Conservation (phyloP, 2,113 vertebrate species). For the Oryzias curvinotus region DNA sequence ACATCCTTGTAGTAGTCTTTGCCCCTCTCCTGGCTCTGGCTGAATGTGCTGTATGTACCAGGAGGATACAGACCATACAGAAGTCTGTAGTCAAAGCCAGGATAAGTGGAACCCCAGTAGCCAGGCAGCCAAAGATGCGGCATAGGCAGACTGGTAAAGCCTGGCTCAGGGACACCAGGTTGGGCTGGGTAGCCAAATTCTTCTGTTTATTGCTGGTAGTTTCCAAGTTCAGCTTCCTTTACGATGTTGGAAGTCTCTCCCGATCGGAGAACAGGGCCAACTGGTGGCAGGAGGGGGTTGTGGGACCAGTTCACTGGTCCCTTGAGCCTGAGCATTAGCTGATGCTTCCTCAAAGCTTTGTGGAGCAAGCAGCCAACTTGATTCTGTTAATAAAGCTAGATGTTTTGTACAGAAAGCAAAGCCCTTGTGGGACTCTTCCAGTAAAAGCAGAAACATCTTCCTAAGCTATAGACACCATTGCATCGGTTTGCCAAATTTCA, state of each 20-base stretch:
- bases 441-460: too few relatives aligned
- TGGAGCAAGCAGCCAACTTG: too few relatives aligned
- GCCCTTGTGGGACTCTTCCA: too few relatives aligned
- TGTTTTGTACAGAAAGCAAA: too few relatives aligned
- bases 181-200: conserved; percentile 1
- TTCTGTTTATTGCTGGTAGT: not conserved
- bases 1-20: conserved; percentile 1
- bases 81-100: conserved; percentile 25
- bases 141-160: rapidly evolving
- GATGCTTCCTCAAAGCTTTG: too few relatives aligned
- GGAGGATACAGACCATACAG: conserved; percentile 29
- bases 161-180: not conserved
- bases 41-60: conserved; percentile 32
- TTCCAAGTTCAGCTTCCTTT: conserved; percentile 7
- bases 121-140: not conserved
- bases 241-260: conserved; percentile 24
- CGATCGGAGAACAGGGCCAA: conserved; percentile 7
- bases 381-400: too few relatives aligned
- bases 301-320: not conserved
- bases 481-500: not conserved
- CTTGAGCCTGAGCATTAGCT: too few relatives aligned
- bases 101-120: not conserved
- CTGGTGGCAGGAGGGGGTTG: not conserved
- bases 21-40: conserved; percentile 17
- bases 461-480: too few relatives aligned